These are phyloP conservation scores for Amblyteles armatorius DNA, from an alignment of 2,888 invertebrate genomes.

Conservation along the genomic window DNA sequence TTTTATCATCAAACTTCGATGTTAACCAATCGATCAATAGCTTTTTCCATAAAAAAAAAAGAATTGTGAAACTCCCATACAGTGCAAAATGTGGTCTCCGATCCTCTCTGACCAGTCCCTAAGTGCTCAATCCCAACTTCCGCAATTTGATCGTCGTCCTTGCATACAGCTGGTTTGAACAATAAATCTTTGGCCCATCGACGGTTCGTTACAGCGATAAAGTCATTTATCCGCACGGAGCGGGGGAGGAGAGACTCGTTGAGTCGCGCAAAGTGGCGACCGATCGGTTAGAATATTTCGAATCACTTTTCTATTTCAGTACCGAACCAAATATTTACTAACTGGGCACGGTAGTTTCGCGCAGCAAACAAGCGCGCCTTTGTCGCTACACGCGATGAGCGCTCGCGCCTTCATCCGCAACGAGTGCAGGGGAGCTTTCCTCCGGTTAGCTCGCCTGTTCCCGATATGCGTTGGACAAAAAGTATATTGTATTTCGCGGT, in stretches of 20 bases:
- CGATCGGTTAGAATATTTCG: constrained; percentile 68
- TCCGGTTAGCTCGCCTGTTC: constrained; percentile 35
- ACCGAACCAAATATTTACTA: constrained; percentile 71
- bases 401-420: constrained; percentile 38
- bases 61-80: background rate
- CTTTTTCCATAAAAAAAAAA: background rate
- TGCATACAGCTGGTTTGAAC: background rate
- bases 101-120: background rate
- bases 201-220: background rate
- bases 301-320: constrained; percentile 73
- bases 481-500: constrained; percentile 46
- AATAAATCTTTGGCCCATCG: background rate
- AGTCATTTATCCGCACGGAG: background rate
- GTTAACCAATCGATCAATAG: background rate
- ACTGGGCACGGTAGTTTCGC: constrained; percentile 70
- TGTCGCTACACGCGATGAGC: constrained; percentile 43
- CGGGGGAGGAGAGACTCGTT: background rate
- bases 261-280: constrained; percentile 38
- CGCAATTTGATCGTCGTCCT: background rate
- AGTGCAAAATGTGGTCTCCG: background rate
- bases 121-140: background rate
- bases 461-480: constrained; percentile 48
- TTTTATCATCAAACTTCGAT: background rate
- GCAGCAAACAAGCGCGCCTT: constrained; percentile 70
- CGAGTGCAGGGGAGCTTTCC: constrained; percentile 32